Percentiles rank a stretch among this genome's conserved stretches.
These are phyloP conservation scores for Latrodectus elegans DNA, from an alignment of 2,888 invertebrate genomes.

Conservation along the genomic window DNA sequence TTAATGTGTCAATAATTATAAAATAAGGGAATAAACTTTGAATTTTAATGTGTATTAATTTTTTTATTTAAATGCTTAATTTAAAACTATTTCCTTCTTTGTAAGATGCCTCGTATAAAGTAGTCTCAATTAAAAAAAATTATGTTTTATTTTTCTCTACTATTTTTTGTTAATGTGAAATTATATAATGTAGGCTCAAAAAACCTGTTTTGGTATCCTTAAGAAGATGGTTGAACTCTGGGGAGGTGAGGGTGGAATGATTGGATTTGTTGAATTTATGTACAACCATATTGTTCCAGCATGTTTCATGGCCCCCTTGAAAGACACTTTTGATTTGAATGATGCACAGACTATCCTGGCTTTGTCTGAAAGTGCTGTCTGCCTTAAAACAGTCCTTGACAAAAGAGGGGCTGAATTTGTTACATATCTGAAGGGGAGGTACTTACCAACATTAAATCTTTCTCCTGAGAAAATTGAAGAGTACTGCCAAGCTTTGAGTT, in stretches of 20 bases:
- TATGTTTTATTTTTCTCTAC: too few relatives aligned
- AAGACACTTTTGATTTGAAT: conserved; percentile 77
- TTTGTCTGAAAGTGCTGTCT: conserved; percentile 73
- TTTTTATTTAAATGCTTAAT: too few relatives aligned
- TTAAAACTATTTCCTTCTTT: too few relatives aligned
- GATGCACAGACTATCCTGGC: conserved; percentile 78
- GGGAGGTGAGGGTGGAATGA: conserved; percentile 76
- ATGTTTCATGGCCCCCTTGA: conserved; percentile 78
- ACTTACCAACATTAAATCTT: conserved; percentile 76
- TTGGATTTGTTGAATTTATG: conserved; percentile 77
- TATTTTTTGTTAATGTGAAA: not conserved
- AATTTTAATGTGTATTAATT: too few relatives aligned
- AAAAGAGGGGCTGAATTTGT: conserved; percentile 76
- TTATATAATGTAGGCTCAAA: conserved; percentile 75
- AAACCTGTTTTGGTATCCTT: conserved; percentile 77
- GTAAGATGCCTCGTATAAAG: too few relatives aligned
- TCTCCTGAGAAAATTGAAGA: conserved; percentile 75
- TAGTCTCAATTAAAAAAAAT: too few relatives aligned
- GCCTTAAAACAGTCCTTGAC: conserved; percentile 73
- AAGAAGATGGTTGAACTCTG: conserved; percentile 77
- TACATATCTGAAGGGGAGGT: conserved; percentile 75
- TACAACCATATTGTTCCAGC: conserved; percentile 78
- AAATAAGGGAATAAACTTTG: too few relatives aligned
- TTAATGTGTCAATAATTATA: too few relatives aligned
- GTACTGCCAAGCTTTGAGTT: conserved; percentile 76